phyloP scores from a whole-genome alignment of 1,140 invertebrate genomes.

The Whitmania pigra region DNA sequence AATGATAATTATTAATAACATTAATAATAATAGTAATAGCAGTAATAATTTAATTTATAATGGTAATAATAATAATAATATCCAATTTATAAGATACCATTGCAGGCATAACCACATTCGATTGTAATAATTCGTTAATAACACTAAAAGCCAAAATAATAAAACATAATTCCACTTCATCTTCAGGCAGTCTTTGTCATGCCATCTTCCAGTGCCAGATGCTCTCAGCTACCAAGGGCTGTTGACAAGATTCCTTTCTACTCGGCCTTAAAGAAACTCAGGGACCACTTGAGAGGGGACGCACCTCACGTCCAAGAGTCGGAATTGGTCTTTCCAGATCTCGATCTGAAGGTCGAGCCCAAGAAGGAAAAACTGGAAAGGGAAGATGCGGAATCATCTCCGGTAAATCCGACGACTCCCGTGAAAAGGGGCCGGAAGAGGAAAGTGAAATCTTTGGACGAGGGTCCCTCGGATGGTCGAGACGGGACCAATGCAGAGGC shows the following conservation, averaged over 20 bases:
- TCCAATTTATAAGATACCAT: too few relatives aligned
- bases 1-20: too few relatives aligned
- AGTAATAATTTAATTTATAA: too few relatives aligned
- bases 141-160: not conserved
- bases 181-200: slow-evolving; percentile 90
- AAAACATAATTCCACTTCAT: slow-evolving; percentile 31
- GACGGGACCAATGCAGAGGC: too few relatives aligned
- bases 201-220: slow-evolving; percentile 90
- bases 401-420: too few relatives aligned
- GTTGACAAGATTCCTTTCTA: slow-evolving; percentile 96
- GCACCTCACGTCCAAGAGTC: slow-evolving; percentile 72
- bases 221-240: slow-evolving; percentile 81
- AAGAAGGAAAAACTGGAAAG: slow-evolving; percentile 27
- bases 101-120: too few relatives aligned
- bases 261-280: slow-evolving; percentile 79
- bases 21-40: not conserved
- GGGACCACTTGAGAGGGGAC: slow-evolving; percentile 83
- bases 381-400: too few relatives aligned
- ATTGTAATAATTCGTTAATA: too few relatives aligned
- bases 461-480: too few relatives aligned
- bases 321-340: slow-evolving; percentile 69
- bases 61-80: too few relatives aligned
- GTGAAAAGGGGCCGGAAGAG: too few relatives aligned
- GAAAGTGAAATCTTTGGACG: too few relatives aligned
- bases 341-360: slow-evolving; percentile 35